Evolutionary conservation across 2,113 vertebrate species (phyloP), one percentile per base, ranked within the genome.

Genomic region (Myotis davidii): DNA sequence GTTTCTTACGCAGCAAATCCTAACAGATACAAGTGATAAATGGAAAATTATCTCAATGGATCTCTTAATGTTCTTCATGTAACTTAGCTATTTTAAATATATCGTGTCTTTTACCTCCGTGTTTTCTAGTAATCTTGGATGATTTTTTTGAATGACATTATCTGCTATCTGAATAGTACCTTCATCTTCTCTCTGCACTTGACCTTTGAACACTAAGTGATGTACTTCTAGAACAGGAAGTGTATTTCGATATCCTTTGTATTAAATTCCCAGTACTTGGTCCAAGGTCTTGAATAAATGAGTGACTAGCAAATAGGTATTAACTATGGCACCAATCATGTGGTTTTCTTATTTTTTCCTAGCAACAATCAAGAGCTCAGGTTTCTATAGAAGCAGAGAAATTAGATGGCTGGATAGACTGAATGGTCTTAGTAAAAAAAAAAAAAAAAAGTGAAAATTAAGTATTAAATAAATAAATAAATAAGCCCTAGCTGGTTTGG

Each of bases 261-360:
- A 84, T 90, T 85, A 88, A 76, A 77, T 89, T 82, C 87, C 45
- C 11, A 88, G 10, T 70, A 64, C 34, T 64, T 92, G 10, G 21
- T 7, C 6, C 39, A 70, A 3, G 16, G 7, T 37, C 52, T 78
- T 29, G 3, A 77, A 84, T 82, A 82, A 83, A 86, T 94, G 11
- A 82, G 18, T 84, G 29, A 89, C 67, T 96, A 83, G 78, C 39
- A 88, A 95, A 94, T 74, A 92, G 5, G 42, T 61, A 72, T 82
- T 72, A 76, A 50, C 3, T 79, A 9, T 81, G 42, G 14, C 2
- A 77, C 45, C 10, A 59, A 27, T 39, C n/a, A 74, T 21, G 13
- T 32, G 6, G 25, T 16, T 85, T 74, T 81, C 34, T 65, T 37
- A 18, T 65, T 94, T 88, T 88, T 67, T 17, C 85, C 61, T 61